phyloP scores from a whole-genome alignment of 2,113 vertebrate genomes.

The Rhynchopsitta pachyrhyncha region DNA sequence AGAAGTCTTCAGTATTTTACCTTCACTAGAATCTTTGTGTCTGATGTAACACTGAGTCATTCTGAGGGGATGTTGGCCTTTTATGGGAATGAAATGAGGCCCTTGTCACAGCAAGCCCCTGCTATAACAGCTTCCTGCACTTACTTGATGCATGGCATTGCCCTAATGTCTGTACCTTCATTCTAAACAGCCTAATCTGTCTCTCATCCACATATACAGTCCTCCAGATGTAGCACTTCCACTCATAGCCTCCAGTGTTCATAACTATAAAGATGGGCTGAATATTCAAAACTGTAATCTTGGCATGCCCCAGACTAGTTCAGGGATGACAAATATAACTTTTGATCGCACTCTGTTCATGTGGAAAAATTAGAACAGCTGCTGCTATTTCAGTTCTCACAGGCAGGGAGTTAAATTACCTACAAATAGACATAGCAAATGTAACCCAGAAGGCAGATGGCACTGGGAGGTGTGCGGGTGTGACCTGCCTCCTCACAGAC shows the following conservation, averaged over 20 bases:
- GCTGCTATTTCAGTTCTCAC: constrained; percentile 23
- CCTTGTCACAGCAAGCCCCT: background rate
- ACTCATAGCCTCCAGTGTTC: background rate
- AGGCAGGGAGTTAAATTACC: background rate
- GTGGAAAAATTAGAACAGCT: constrained; percentile 35
- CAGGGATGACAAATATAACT: constrained; percentile 30
- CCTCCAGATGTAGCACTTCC: background rate
- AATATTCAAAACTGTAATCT: background rate
- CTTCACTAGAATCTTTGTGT: background rate
- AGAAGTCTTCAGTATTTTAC: background rate
- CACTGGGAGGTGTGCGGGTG: background rate
- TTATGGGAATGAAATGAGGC: background rate
- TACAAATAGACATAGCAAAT: background rate
- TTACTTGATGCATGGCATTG: background rate
- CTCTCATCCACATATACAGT: background rate
- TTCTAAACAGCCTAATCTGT: background rate
- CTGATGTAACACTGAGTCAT: background rate
- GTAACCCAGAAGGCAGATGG: background rate
- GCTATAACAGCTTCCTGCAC: background rate
- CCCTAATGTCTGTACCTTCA: background rate
- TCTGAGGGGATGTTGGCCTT: background rate
- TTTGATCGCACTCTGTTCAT: background rate
- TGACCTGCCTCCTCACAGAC: background rate
- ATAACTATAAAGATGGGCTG: background rate
- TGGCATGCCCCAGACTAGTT: background rate